Percentiles rank a stretch among this genome's conserved stretches.
These are phyloP conservation scores for Prionailurus bengalensis DNA, from an alignment of 2,113 vertebrate genomes.

Conservation along the genomic window DNA sequence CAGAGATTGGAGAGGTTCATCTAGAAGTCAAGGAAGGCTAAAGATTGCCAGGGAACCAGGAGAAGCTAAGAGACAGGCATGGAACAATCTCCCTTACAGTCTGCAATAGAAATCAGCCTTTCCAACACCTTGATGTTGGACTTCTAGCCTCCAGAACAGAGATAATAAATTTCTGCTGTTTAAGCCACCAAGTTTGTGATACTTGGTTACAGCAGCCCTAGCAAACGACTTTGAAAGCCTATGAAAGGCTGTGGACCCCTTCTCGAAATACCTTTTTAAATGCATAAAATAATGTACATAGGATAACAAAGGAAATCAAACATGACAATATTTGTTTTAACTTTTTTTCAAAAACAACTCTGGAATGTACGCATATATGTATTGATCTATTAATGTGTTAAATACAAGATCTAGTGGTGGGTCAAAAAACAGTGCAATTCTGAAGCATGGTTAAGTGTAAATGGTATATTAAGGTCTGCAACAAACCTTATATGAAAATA, in stretches of 20 bases:
- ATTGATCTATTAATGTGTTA: background rate
- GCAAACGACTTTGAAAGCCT: background rate
- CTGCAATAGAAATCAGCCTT: background rate
- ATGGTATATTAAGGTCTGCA: background rate
- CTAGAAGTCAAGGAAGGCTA: background rate
- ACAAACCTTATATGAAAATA: background rate
- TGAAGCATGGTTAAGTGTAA: background rate
- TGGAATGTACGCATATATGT: background rate
- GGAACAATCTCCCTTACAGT: background rate
- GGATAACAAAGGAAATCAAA: background rate
- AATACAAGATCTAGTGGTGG: background rate
- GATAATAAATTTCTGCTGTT: background rate
- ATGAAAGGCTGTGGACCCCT: background rate
- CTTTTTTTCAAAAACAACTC: background rate
- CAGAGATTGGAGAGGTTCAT: background rate
- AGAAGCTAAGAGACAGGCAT: background rate
- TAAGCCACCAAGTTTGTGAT: background rate
- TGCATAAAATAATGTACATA: background rate
- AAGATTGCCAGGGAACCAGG: background rate
- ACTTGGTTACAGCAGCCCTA: background rate
- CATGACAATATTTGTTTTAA: background rate
- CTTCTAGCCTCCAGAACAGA: background rate
- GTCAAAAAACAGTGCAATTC: background rate
- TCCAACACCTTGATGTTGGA: background rate
- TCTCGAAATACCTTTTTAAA: conserved; percentile 43